Conservation (phyloP, 2,113 vertebrate genomes). For the Dinomys branickii region DNA sequence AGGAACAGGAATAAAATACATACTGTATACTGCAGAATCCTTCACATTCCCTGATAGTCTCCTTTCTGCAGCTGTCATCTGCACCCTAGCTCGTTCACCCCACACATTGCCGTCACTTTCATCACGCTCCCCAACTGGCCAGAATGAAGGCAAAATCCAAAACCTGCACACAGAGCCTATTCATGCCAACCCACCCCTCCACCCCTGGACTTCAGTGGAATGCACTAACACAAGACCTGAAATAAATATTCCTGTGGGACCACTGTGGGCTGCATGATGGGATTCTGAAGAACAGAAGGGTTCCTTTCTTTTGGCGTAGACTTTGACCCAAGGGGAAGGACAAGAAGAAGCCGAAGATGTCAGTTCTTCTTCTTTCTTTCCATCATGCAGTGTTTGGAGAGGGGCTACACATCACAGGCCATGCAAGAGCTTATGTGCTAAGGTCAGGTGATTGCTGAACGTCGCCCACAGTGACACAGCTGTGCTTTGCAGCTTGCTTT, state of each 20-base stretch:
- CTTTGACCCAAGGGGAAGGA: neutral
- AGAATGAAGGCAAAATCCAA: neutral
- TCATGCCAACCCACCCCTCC: neutral
- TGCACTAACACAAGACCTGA: fast-evolving
- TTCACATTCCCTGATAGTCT: neutral
- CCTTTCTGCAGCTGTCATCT: neutral
- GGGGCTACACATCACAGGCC: neutral
- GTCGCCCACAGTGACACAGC: fast-evolving
- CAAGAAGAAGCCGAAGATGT: neutral
- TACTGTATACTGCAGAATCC: neutral
- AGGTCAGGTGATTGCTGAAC: too few relatives aligned
- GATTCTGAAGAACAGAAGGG: neutral
- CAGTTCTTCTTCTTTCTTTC: neutral
- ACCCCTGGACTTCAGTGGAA: neutral
- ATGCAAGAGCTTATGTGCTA: fast-evolving
- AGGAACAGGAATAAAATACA: neutral
- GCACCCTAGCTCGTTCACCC: fast-evolving
- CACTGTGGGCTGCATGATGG: neutral
- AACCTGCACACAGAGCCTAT: neutral
- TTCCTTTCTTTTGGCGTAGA: neutral
- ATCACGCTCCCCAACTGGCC: neutral
- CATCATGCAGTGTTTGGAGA: neutral
- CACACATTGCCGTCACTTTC: neutral
- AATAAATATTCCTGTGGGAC: neutral
- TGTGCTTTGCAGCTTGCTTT: neutral